Conservation (phyloP, 1,140 invertebrate species). For the Rhagoletis pomonella region DNA sequence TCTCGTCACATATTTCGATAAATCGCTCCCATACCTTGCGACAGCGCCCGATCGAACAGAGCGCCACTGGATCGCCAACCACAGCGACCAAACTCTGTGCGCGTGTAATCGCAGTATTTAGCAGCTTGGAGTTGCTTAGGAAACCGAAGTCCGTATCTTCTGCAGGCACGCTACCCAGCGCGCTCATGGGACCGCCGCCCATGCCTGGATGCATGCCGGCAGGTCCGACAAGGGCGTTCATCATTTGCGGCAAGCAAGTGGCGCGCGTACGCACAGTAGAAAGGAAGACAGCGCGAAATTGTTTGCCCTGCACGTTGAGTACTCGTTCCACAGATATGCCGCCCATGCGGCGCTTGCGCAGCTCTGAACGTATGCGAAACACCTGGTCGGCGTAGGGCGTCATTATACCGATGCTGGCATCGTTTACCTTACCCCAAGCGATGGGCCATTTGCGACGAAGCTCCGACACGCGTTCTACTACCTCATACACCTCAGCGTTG, state of each 20-base stretch:
- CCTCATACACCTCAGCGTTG: constrained; percentile 87
- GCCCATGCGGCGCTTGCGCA: constrained; percentile 83
- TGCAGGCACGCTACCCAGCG: constrained; percentile 66
- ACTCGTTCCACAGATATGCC: constrained; percentile 90
- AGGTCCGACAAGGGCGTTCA: constrained; percentile 51
- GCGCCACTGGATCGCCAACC: constrained; percentile 89
- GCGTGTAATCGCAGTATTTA: constrained; percentile 91
- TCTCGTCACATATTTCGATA: constrained; percentile 83
- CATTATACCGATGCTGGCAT: constrained; percentile 88
- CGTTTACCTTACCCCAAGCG: constrained; percentile 84
- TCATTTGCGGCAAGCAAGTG: constrained; percentile 78
- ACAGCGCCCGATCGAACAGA: constrained; percentile 89
- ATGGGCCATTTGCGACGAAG: constrained; percentile 83
- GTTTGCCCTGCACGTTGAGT: constrained; percentile 92
- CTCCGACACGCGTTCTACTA: constrained; percentile 83
- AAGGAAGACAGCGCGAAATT: constrained; percentile 90
- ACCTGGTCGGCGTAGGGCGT: constrained; percentile 90
- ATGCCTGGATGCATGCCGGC: constrained; percentile 64
- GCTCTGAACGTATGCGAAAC: constrained; percentile 84
- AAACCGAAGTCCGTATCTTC: constrained; percentile 89
- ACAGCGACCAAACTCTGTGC: constrained; percentile 91
- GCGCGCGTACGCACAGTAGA: constrained; percentile 88
- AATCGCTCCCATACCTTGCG: constrained; percentile 90
- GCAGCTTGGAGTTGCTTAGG: constrained; percentile 87
- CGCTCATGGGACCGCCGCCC: constrained; percentile 21